Percentiles rank a stretch among this genome's conserved stretches.
Conservation (phyloP, 1,140 invertebrate species). For the Cardiocondyla obscurior region DNA sequence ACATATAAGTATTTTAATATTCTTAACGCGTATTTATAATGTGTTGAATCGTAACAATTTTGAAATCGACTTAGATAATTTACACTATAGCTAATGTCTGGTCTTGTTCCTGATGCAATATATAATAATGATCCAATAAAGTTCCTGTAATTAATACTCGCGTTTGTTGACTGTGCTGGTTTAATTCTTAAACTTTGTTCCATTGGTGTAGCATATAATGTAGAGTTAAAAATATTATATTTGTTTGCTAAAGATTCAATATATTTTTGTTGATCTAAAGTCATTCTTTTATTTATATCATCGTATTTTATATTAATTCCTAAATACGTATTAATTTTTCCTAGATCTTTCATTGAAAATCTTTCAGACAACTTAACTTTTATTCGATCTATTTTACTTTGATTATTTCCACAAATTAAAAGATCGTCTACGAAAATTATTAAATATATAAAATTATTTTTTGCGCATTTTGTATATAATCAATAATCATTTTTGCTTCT, state of each 20-base stretch:
- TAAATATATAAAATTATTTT: not conserved
- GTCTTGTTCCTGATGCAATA: conserved; percentile 77
- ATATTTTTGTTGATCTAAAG: not conserved
- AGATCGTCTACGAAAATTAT: conserved; percentile 59
- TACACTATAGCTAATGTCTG: conserved; percentile 69
- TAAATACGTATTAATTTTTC: not conserved
- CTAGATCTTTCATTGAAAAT: not conserved
- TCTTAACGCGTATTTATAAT: not conserved
- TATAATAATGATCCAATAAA: conserved; percentile 76
- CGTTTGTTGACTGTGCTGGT: conserved; percentile 18
- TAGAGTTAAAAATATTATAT: conserved; percentile 16
- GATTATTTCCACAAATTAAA: conserved; percentile 49
- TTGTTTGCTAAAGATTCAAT: not conserved
- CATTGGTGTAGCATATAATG: conserved; percentile 73
- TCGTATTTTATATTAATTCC: not conserved
- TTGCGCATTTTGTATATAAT: not conserved
- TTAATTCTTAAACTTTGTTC: conserved; percentile 77
- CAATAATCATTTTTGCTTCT: conserved; percentile 39
- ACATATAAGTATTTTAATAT: not conserved
- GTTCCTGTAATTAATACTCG: conserved; percentile 72
- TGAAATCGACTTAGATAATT: conserved; percentile 38
- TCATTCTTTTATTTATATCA: not conserved
- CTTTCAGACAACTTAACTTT: not conserved
- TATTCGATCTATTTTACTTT: too few species aligned
- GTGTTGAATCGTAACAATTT: not conserved